These are phyloP conservation scores for Limanda limanda DNA, from an alignment of 2,113 vertebrate species.

Conservation along the genomic window DNA sequence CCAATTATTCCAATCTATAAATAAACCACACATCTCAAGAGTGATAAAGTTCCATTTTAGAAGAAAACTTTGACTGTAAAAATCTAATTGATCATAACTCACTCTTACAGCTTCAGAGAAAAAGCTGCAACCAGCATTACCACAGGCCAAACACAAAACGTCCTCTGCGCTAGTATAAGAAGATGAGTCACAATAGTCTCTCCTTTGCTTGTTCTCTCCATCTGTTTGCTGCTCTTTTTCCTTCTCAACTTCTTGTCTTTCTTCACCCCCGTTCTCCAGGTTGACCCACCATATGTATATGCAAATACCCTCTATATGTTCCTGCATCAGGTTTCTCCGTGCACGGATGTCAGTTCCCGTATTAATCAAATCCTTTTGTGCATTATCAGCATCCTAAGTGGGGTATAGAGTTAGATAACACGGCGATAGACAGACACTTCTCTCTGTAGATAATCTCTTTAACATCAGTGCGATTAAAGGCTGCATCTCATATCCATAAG, in stretches of 20 bases:
- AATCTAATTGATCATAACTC: no score
- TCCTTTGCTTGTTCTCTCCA: neutral
- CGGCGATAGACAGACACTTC: slow-evolving; percentile 45
- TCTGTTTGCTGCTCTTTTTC: slow-evolving; percentile 9
- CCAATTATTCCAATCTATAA: no score
- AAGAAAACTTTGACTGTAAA: no score
- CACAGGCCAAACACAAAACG: no score
- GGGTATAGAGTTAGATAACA: slow-evolving; percentile 53
- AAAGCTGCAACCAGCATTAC: no score
- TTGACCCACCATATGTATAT: slow-evolving; percentile 45
- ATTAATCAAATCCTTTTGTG: slow-evolving; percentile 67
- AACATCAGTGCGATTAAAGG: slow-evolving; percentile 72
- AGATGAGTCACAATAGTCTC: neutral
- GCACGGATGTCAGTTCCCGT: slow-evolving; percentile 54
- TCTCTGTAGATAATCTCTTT: slow-evolving; percentile 71
- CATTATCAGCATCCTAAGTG: slow-evolving; percentile 54
- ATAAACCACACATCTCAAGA: no score
- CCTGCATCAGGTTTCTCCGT: slow-evolving; percentile 40
- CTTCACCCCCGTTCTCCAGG: slow-evolving; percentile 10
- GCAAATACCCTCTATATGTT: slow-evolving; percentile 56
- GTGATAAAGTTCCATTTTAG: no score
- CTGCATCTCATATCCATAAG: slow-evolving; percentile 56
- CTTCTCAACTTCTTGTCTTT: neutral
- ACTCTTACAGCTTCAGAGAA: no score
- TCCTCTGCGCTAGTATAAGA: neutral